Evolutionary conservation across 2,888 invertebrate genomes (phyloP), one percentile per base, ranked within the genome.

Genomic region (Chrysopilus asiliformis): DNA sequence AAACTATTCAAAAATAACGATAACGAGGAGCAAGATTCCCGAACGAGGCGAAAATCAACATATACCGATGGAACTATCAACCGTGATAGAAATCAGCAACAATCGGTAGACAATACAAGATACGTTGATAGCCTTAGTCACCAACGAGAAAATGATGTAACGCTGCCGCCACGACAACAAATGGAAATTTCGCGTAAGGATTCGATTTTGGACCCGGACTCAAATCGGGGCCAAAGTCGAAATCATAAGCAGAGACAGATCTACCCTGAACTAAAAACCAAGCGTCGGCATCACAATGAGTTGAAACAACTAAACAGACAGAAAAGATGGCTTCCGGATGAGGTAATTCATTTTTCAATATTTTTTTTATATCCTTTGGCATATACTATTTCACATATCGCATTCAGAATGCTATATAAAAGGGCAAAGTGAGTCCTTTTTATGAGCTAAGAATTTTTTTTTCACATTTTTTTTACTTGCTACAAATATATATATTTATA

Each of bases 291-390:
- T 64, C n/a, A n/a, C n/a, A n/a, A n/a, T n/a, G n/a, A n/a, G n/a
- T n/a, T n/a, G n/a, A n/a, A n/a, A 9, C n/a, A 30, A 37, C 45
- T 45, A 36, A 46, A 43, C 42, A 46, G 52, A 44, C 47, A 64
- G 47, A 76, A 73, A 56, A 68, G 78, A 53, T 79, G 77, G 78
- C 68, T 79, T 53, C 72, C 77, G 27, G 76, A 78, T 56, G 77
- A 77, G 50, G 68, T 68, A 56, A 64, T 29, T 36, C 27, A 27
- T 32, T 29, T 29, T 35, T 29, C 29, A 29, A 29, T 29, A 29
- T 29, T 14, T 29, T 10, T 8, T 26, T 26, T 12, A 13, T 14
- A 14, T 14, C 14, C 13, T 26, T 10, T 26, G 12, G 26, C 14
- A 12, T 14, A 13, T 26, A 13, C 26, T 6, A 5, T 10, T 3